Conservation (phyloP, 1,140 invertebrate species). For the Aphaenogaster floridana region DNA sequence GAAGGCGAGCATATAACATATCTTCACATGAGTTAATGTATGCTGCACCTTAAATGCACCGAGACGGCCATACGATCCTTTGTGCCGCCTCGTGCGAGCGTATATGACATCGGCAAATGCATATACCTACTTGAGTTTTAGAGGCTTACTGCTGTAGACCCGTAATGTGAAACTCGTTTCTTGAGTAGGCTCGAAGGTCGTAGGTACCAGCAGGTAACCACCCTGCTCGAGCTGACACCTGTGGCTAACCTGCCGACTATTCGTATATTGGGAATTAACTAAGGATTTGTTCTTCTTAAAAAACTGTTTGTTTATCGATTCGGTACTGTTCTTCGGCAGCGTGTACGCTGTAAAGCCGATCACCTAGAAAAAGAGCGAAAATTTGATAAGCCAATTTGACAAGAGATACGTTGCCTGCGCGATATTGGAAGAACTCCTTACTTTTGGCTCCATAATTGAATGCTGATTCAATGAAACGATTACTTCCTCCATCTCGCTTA, state of each 20-base stretch:
- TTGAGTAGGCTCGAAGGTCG: conserved; percentile 96
- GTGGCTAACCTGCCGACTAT: conserved; percentile 94
- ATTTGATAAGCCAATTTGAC: conserved; percentile 7
- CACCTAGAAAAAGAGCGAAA: conserved; percentile 87
- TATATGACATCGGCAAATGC: conserved; percentile 48
- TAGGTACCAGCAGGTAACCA: conserved; percentile 95
- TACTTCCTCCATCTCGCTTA: conserved; percentile 94
- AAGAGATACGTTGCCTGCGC: neutral
- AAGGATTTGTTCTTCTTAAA: conserved; percentile 96
- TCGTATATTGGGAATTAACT: conserved; percentile 96
- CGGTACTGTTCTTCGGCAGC: conserved; percentile 90
- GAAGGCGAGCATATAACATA: neutral
- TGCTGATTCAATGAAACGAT: conserved; percentile 96
- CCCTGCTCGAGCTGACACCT: conserved; percentile 94
- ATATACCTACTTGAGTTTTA: conserved; percentile 92
- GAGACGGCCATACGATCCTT: conserved; percentile 29
- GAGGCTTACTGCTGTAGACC: conserved; percentile 93
- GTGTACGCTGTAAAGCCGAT: conserved; percentile 97
- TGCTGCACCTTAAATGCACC: conserved; percentile 41
- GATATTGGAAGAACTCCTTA: conserved; percentile 72
- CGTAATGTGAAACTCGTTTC: conserved; percentile 95
- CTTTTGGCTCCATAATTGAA: conserved; percentile 96
- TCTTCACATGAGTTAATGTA: conserved; percentile 24
- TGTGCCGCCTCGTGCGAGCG: neutral
- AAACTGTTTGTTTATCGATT: conserved; percentile 91